phyloP scores from a whole-genome alignment of 2,888 invertebrate genomes.

The Phaonia tiefii region DNA sequence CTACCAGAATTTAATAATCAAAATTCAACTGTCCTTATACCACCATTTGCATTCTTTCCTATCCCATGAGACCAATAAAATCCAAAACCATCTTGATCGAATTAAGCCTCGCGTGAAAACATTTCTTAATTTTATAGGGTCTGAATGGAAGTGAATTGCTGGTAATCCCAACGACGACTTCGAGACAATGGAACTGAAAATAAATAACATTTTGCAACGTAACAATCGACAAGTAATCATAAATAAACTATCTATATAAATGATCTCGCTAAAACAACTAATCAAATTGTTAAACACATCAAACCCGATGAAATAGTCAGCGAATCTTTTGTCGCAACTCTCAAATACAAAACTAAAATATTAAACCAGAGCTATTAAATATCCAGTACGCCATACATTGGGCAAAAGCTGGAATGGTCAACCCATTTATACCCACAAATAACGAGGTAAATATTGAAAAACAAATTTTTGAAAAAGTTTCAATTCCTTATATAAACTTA shows the following conservation, averaged over 20 bases:
- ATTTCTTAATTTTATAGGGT: slow-evolving; percentile 46
- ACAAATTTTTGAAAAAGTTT: slow-evolving; percentile 58
- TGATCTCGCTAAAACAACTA: too few species aligned
- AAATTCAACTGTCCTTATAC: neutral
- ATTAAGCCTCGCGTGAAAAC: slow-evolving; percentile 11
- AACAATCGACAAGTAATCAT: slow-evolving; percentile 58
- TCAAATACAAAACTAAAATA: slow-evolving; percentile 57
- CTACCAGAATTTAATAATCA: too few species aligned
- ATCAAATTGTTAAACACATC: slow-evolving; percentile 17
- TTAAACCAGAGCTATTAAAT: slow-evolving; percentile 64
- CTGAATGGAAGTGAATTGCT: slow-evolving; percentile 37
- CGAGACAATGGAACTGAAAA: slow-evolving; percentile 34
- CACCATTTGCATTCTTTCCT: slow-evolving; percentile 16
- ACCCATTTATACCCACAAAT: slow-evolving; percentile 61
- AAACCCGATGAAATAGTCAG: slow-evolving; percentile 31
- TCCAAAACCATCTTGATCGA: neutral
- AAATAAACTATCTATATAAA: slow-evolving; percentile 46
- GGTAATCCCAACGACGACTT: slow-evolving; percentile 30
- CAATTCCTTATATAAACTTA: slow-evolving; percentile 61
- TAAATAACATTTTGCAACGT: slow-evolving; percentile 53
- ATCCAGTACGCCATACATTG: slow-evolving; percentile 63
- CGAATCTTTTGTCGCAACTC: slow-evolving; percentile 37
- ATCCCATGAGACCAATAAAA: slow-evolving; percentile 15
- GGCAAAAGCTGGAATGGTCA: too few species aligned
- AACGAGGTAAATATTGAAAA: slow-evolving; percentile 61